phyloP scores from a whole-genome alignment of 2,113 vertebrate genomes.

The Rhinolophus sinicus region DNA sequence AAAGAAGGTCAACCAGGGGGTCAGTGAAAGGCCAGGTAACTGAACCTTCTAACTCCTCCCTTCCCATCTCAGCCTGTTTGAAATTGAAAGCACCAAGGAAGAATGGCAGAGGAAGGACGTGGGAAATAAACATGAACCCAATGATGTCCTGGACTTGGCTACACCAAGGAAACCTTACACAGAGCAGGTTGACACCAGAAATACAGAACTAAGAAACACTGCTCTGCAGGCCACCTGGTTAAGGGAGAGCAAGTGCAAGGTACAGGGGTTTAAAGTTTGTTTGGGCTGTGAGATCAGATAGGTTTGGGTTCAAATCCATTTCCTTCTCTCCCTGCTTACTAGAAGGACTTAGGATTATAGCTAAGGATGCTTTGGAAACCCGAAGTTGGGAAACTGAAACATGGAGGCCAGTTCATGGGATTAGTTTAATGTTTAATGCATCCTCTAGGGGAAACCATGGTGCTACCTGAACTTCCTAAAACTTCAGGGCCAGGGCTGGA shows the following conservation, averaged over 20 bases:
- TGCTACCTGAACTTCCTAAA: not conserved
- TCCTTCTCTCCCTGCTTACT: not conserved
- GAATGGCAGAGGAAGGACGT: not conserved
- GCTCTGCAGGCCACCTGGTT: rapidly evolving
- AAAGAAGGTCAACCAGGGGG: not conserved
- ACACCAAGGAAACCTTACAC: not conserved
- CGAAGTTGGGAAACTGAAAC: not conserved
- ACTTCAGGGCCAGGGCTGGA: not conserved
- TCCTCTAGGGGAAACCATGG: no score
- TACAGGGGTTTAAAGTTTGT: not conserved
- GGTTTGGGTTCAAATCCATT: not conserved
- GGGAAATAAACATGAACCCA: not conserved
- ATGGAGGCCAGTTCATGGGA: not conserved
- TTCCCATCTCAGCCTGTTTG: not conserved
- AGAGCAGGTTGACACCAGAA: not conserved
- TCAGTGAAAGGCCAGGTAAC: not conserved
- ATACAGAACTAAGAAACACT: not conserved
- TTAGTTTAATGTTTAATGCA: no score
- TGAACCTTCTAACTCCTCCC: not conserved
- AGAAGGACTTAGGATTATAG: not conserved
- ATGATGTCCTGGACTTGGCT: not conserved
- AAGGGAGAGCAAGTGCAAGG: not conserved
- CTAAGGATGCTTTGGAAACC: not conserved
- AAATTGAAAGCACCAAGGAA: not conserved
- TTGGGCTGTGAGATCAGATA: no score